Conservation (phyloP, 2,797 vertebrate genomes). For the Morelia viridis region DNA sequence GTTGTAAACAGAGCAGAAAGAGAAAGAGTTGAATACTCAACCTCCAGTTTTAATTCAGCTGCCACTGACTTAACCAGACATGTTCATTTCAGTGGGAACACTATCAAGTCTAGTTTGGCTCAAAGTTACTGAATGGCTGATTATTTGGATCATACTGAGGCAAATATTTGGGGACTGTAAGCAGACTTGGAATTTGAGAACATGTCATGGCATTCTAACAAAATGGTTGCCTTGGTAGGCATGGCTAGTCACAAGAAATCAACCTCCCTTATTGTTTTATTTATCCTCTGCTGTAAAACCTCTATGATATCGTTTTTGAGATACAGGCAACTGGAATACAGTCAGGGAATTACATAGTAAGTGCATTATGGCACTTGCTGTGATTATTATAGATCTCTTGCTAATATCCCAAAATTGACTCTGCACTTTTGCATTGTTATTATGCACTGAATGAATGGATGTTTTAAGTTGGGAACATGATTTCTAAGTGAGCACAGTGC, state of each 20-base stretch:
- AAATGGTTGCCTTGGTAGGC: not conserved
- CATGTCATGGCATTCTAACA: not conserved
- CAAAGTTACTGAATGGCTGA: not conserved
- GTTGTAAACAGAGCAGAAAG: not conserved
- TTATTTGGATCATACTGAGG: not conserved
- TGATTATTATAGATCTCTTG: not conserved
- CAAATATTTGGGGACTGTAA: not conserved
- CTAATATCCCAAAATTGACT: not conserved
- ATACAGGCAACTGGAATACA: not conserved
- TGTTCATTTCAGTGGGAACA: not conserved
- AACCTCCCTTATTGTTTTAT: not conserved
- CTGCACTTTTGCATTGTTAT: not conserved
- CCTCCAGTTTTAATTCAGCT: not conserved
- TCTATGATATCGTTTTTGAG: not conserved
- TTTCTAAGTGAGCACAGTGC: not conserved
- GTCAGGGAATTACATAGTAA: not conserved
- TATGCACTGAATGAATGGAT: not conserved
- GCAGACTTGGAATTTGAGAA: not conserved
- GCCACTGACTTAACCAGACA: not conserved
- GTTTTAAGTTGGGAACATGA: not conserved
- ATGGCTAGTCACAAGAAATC: not conserved
- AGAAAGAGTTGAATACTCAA: not conserved
- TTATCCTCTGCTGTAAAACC: not conserved
- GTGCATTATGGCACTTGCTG: too few species aligned
- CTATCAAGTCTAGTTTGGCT: not conserved